Evolutionary conservation across 2,797 vertebrate genomes (phyloP).

Genomic region (Ceyx erithaca): DNA sequence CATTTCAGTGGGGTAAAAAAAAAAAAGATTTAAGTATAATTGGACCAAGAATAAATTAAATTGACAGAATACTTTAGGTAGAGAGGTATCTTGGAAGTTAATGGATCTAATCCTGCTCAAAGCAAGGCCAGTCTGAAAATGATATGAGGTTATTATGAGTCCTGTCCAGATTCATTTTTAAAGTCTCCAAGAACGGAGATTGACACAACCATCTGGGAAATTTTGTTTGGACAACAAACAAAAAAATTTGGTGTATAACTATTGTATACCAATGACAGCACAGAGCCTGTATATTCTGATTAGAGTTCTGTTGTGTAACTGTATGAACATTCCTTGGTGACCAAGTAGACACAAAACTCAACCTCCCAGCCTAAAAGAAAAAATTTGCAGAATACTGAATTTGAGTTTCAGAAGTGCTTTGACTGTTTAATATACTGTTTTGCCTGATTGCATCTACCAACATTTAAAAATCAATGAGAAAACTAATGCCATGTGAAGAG

Average conservation of each 20-base stretch:
- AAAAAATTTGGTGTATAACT: not conserved
- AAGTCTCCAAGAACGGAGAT: not conserved
- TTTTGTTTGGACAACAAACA: not conserved
- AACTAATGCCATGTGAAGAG: not conserved
- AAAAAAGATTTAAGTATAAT: not conserved
- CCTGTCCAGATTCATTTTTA: not conserved
- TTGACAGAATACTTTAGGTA: not conserved
- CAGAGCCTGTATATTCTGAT: not conserved
- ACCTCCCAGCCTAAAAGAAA: not conserved
- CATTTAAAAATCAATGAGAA: too few relatives aligned
- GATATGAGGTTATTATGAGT: accelerated
- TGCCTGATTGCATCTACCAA: not conserved
- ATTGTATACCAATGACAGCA: not conserved
- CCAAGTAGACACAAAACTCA: not conserved
- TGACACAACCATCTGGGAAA: not conserved
- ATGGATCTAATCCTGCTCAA: not conserved
- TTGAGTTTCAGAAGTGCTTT: not conserved
- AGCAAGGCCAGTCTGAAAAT: not conserved
- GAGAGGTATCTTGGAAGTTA: not conserved
- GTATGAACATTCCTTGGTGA: not conserved
- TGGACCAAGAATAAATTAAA: not conserved
- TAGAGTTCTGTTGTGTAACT: not conserved
- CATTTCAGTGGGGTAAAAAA: not conserved
- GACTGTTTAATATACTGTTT: not conserved
- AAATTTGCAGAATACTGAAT: not conserved